Percentiles rank a stretch among this genome's conserved stretches.
Evolutionary conservation across 2,888 invertebrate genomes (phyloP).

Genomic region (Parapristionchus giblindavisi): DNA sequence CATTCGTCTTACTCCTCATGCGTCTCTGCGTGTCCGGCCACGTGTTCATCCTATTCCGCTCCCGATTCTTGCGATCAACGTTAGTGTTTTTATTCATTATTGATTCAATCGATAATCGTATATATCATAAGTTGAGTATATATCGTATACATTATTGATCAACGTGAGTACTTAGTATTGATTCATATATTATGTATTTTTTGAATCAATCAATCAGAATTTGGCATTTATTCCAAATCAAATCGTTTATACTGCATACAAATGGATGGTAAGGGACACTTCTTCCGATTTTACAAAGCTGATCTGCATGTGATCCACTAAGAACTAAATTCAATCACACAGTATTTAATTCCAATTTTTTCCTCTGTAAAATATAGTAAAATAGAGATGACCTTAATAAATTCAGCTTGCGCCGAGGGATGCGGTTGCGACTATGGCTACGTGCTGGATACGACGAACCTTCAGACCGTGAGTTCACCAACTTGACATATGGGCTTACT

Average conservation of each 20-base stretch:
- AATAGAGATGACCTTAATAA: no score
- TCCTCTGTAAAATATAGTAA: no score
- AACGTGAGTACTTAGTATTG: no score
- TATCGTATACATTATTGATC: no score
- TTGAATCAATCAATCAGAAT: neutral
- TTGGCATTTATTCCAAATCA: neutral
- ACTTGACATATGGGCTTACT: neutral
- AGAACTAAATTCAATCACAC: no score
- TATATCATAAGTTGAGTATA: no score
- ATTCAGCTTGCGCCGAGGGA: slow-evolving; percentile 61
- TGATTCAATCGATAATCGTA: no score
- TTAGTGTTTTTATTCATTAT: slow-evolving; percentile 22
- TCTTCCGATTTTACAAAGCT: neutral
- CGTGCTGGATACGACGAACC: slow-evolving; percentile 54
- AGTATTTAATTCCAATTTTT: no score
- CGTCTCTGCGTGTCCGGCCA: slow-evolving; percentile 56
- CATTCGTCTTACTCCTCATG: slow-evolving; percentile 38
- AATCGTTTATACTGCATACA: neutral
- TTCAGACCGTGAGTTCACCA: slow-evolving; percentile 3
- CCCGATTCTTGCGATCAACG: slow-evolving; percentile 44
- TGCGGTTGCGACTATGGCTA: slow-evolving; percentile 67
- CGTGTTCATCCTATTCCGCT: slow-evolving; percentile 50
- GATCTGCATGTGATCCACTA: no score
- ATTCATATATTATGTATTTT: neutral
- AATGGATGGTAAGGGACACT: neutral